Conservation (phyloP, 2,888 invertebrate species). For the Lepidochitona cinerea region DNA sequence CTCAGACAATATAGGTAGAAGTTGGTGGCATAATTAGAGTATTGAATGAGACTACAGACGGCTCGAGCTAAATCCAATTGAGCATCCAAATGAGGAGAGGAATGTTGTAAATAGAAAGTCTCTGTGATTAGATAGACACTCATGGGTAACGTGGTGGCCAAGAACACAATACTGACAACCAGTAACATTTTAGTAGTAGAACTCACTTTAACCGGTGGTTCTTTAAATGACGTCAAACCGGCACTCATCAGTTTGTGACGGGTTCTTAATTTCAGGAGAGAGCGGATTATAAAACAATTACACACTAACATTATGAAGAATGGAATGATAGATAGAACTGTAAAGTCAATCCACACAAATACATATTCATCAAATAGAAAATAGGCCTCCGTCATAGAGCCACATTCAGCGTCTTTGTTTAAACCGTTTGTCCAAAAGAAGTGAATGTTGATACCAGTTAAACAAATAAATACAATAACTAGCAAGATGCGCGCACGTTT, state of each 20-base stretch:
- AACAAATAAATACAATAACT: background rate
- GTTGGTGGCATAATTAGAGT: background rate
- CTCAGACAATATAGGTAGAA: background rate
- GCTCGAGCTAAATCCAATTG: background rate
- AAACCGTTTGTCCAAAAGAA: background rate
- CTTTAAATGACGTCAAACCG: background rate
- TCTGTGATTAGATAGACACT: background rate
- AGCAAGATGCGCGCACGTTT: background rate
- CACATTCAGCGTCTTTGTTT: background rate
- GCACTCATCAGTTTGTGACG: background rate
- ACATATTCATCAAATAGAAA: background rate
- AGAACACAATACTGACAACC: background rate
- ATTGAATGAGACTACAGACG: background rate
- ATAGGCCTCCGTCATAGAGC: background rate
- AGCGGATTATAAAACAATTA: conserved; percentile 1
- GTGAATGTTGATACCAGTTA: background rate
- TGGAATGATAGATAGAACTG: background rate
- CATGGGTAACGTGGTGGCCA: background rate
- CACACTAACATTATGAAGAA: background rate
- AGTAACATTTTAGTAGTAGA: conserved; percentile 5
- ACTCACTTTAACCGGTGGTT: background rate
- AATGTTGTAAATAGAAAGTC: background rate
- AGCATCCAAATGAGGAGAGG: background rate
- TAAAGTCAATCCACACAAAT: conserved; percentile 1
- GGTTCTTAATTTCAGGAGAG: background rate